phyloP scores from a whole-genome alignment of 2,888 invertebrate species.

The Petrolisthes manimaculis region DNA sequence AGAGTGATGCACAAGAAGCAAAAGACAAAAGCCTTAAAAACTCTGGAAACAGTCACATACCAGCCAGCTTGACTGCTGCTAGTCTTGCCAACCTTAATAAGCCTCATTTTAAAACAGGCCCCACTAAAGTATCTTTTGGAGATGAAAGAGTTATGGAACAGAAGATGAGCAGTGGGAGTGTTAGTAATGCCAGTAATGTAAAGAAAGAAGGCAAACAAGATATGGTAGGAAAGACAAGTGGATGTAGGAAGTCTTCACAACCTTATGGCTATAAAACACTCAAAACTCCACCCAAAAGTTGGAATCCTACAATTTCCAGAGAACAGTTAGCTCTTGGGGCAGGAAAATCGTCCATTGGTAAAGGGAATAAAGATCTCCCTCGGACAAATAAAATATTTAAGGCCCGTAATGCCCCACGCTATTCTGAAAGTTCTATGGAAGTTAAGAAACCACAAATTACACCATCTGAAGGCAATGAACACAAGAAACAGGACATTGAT shows the following conservation, averaged over 20 bases:
- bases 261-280: constrained; percentile 74
- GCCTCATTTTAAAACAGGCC: constrained; percentile 44
- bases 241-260: constrained; percentile 61
- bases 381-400: constrained; percentile 65
- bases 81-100: constrained; percentile 55
- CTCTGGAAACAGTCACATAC: constrained; percentile 41
- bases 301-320: constrained; percentile 72
- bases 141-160: constrained; percentile 48
- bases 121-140: constrained; percentile 13
- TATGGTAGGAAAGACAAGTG: constrained; percentile 42
- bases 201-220: constrained; percentile 43
- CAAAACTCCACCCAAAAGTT: constrained; percentile 75
- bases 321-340: constrained; percentile 53
- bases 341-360: constrained; percentile 33
- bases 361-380: constrained; percentile 41
- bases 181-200: constrained; percentile 4
- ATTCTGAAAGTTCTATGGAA: constrained; percentile 4
- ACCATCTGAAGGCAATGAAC: constrained; percentile 10
- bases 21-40: constrained; percentile 31
- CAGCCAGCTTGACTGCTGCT: constrained; percentile 53
- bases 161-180: constrained; percentile 23
- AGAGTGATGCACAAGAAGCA: constrained; percentile 15
- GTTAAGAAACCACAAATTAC: neutral
- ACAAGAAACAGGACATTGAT: constrained; percentile 19
- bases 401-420: constrained; percentile 54